A percentile compares a stretch with the other conserved stretches of the same genome.
phyloP scores from a whole-genome alignment of 1,140 invertebrate genomes.

The Scaptomyza hsui region DNA sequence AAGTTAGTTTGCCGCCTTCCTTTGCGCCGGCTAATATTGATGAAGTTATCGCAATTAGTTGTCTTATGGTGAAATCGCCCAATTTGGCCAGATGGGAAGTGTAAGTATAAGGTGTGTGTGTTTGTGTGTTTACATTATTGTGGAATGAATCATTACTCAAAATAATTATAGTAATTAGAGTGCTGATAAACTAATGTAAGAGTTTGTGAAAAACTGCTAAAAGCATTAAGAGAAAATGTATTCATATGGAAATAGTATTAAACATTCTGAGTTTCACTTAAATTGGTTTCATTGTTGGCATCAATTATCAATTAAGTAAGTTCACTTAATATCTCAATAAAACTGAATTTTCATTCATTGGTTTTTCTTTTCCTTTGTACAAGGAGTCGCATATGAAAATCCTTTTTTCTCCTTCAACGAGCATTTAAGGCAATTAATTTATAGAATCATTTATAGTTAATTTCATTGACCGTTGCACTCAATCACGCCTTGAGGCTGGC shows the following conservation, averaged over 20 bases:
- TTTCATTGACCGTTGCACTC: constrained; percentile 13
- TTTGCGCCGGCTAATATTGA: constrained; percentile 19
- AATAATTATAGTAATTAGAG: not conserved
- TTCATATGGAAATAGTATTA: not conserved
- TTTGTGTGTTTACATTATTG: constrained; percentile 1
- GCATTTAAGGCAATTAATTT: constrained; percentile 14
- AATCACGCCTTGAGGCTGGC: constrained; percentile 2
- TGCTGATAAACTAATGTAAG: not conserved
- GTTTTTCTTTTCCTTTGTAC: not conserved
- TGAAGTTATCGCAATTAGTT: constrained; percentile 36
- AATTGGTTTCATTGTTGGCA: no score
- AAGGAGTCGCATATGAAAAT: not conserved
- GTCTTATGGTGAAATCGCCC: constrained; percentile 11
- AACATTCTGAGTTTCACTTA: no score
- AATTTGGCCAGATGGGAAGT: constrained; percentile 28
- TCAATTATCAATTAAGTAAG: no score
- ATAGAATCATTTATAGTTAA: constrained; percentile 21
- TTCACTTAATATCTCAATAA: no score
- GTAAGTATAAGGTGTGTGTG: not conserved
- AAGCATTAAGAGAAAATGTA: not conserved
- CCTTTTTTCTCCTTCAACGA: not conserved
- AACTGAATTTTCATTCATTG: no score
- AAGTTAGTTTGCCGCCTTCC: constrained; percentile 1
- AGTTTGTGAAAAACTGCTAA: not conserved
- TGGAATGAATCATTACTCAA: constrained; percentile 2